These are phyloP conservation scores for Prunella fulvescens DNA, from an alignment of 2,113 vertebrate species.

Conservation along the genomic window DNA sequence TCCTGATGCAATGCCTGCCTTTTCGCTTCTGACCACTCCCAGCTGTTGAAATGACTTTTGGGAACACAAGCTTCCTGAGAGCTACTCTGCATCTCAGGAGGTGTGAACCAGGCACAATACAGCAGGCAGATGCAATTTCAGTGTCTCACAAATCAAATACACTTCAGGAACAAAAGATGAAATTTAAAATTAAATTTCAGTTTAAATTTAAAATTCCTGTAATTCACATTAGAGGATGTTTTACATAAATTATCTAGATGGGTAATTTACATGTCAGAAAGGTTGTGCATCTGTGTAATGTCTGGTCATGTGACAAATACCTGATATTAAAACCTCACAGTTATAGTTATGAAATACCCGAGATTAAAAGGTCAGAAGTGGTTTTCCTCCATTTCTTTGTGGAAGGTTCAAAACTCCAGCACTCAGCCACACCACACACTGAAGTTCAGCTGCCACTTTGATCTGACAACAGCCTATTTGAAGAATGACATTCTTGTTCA, in stretches of 20 bases:
- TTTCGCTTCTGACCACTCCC: background rate
- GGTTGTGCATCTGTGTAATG: background rate
- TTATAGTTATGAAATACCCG: background rate
- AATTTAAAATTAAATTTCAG: too few relatives aligned
- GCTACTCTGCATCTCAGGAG: background rate
- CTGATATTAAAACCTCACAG: background rate
- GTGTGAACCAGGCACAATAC: background rate
- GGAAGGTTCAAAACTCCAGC: background rate
- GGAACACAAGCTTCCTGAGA: background rate
- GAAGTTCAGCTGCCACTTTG: background rate
- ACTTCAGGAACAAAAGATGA: background rate
- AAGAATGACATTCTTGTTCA: background rate
- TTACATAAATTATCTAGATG: background rate
- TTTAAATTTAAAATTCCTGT: background rate
- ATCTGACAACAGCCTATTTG: background rate
- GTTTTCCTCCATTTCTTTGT: background rate
- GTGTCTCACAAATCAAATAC: background rate
- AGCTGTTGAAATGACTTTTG: background rate
- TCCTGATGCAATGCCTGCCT: background rate
- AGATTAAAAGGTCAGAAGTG: background rate
- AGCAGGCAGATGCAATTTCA: background rate
- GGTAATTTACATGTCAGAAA: background rate
- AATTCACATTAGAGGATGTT: background rate
- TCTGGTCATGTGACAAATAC: background rate
- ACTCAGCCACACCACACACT: accelerated